phyloP scores from a whole-genome alignment of 1,140 invertebrate species.

The Bradynema listronoti region DNA sequence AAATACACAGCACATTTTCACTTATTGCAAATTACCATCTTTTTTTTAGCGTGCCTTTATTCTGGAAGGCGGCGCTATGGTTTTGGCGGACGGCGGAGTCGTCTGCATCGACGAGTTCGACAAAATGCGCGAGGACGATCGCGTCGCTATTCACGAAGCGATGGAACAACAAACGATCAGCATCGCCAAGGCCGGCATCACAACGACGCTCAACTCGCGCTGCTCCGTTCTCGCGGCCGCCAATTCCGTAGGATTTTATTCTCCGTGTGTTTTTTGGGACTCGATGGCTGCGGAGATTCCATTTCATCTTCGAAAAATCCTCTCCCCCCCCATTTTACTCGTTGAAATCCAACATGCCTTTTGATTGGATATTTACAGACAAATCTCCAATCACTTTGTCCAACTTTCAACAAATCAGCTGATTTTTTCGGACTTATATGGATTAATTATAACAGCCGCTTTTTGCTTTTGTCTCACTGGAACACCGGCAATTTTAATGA shows the following conservation, averaged over 20 bases:
- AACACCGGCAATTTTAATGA: no score
- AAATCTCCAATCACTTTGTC: no score
- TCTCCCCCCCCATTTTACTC: no score
- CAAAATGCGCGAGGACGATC: slow-evolving; percentile 98
- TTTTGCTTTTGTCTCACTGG: no score
- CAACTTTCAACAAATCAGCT: no score
- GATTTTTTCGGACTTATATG: no score
- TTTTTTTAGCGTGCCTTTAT: slow-evolving; percentile 81
- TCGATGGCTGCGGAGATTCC: no score
- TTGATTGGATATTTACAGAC: no score
- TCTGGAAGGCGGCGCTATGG: slow-evolving; percentile 99
- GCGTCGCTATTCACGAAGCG: slow-evolving; percentile 98
- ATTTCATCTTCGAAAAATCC: no score
- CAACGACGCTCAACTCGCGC: slow-evolving; percentile 91
- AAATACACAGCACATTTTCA: neutral
- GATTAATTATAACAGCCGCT: no score
- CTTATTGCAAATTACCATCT: neutral
- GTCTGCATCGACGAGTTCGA: slow-evolving; percentile 99
- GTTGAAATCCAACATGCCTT: no score
- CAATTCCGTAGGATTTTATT: no score
- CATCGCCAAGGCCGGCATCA: slow-evolving; percentile 96
- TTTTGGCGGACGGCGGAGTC: slow-evolving; percentile 94
- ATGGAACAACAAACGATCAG: slow-evolving; percentile 99
- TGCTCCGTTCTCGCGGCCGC: slow-evolving; percentile 97
- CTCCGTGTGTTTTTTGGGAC: slow-evolving; percentile 96